These are phyloP conservation scores for Drosophila putrida DNA, from an alignment of 2,888 invertebrate genomes.

Conservation along the genomic window DNA sequence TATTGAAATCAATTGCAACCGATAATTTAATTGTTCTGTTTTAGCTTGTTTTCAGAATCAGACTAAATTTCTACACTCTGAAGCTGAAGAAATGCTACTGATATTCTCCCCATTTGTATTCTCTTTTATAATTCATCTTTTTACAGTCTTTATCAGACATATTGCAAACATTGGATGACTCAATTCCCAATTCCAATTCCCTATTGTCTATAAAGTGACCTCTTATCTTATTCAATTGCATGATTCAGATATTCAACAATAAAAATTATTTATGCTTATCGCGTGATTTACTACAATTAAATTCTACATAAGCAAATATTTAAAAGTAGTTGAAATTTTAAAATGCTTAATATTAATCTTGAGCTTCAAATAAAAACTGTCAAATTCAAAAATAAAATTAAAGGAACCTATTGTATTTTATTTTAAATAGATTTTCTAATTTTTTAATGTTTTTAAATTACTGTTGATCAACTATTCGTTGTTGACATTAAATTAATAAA, in stretches of 20 bases:
- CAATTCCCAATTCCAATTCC: conserved; percentile 26
- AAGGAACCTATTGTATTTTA: too few species aligned
- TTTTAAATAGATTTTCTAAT: too few species aligned
- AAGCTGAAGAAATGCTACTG: not conserved
- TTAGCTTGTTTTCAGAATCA: not conserved
- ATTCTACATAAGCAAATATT: not conserved
- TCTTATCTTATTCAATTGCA: conserved; percentile 29
- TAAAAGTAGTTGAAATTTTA: not conserved
- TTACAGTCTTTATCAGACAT: not conserved
- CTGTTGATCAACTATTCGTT: too few species aligned
- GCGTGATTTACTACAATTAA: conserved; percentile 10
- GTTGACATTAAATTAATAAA: too few species aligned
- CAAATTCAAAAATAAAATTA: too few species aligned
- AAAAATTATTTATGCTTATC: conserved; percentile 8
- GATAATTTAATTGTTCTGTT: too few species aligned
- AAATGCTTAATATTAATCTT: not conserved
- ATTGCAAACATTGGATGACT: conserved; percentile 19
- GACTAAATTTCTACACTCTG: not conserved
- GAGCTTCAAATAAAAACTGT: not conserved
- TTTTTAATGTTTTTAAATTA: too few species aligned
- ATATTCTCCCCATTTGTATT: too few species aligned
- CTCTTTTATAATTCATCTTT: not conserved
- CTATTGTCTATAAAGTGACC: not conserved
- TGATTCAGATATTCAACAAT: conserved; percentile 36
- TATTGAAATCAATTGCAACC: not conserved